A percentile compares a stretch with the other conserved stretches of the same genome.
Conservation (phyloP, 2,113 vertebrate species). For the Tinamus guttatus region DNA sequence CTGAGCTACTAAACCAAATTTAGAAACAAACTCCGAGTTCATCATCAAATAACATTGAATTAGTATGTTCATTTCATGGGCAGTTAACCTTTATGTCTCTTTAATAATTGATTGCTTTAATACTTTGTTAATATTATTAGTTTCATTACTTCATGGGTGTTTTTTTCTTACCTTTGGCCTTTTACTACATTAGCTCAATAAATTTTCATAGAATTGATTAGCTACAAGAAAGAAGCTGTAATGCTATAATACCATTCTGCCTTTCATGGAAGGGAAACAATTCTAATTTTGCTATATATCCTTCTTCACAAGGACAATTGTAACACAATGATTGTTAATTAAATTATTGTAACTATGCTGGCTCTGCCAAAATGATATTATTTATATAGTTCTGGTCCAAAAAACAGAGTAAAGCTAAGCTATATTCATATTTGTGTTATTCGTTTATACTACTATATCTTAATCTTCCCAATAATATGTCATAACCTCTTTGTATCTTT, state of each 20-base stretch:
- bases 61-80: conserved; percentile 60
- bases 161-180: conserved; percentile 34
- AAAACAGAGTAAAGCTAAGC: neutral
- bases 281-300: neutral
- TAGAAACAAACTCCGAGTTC: conserved; percentile 22
- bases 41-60: conserved; percentile 51
- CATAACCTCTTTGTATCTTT: neutral
- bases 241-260: neutral
- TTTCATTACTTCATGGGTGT: conserved; percentile 51
- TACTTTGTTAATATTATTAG: conserved; percentile 56
- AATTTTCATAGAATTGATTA: conserved; percentile 59
- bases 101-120: conserved; percentile 54
- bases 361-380: neutral
- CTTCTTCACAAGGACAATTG: conserved; percentile 6
- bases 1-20: conserved; percentile 21
- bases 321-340: conserved; percentile 15
- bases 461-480: conserved; percentile 8
- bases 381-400: neutral
- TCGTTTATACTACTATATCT: neutral
- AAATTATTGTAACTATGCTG: neutral
- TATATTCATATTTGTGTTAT: neutral
- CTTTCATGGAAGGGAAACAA: neutral
- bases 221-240: conserved; percentile 19
- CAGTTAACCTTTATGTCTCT: conserved; percentile 55
- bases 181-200: conserved; percentile 43